A percentile compares a stretch with the other conserved stretches of the same genome.
Conservation (phyloP, 2,797 vertebrate species). For the Prionace glauca region DNA sequence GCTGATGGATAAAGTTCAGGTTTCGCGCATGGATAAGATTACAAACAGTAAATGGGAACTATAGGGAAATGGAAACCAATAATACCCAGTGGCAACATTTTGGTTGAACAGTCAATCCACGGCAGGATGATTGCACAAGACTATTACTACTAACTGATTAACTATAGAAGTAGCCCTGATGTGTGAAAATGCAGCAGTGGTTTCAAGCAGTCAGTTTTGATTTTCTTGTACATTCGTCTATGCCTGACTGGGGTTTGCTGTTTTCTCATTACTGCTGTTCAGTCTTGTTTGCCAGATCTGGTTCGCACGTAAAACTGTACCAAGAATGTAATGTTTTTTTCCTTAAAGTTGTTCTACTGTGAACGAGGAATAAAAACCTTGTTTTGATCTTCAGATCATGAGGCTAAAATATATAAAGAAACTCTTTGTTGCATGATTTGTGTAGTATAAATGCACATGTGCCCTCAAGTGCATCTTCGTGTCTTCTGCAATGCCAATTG, state of each 20-base stretch:
- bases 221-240: not conserved
- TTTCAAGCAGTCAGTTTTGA: not conserved
- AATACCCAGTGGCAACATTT: not conserved
- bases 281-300: not conserved
- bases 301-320: not conserved
- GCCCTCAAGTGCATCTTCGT: not conserved
- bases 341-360: not conserved
- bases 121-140: not conserved
- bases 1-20: not conserved
- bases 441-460: not conserved
- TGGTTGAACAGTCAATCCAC: not conserved
- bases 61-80: not conserved
- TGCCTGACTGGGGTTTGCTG: not conserved
- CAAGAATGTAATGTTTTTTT: not conserved
- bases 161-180: not conserved
- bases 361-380: not conserved
- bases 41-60: not conserved
- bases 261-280: not conserved
- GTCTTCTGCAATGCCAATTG: not conserved
- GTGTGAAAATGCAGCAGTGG: not conserved
- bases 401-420: not conserved
- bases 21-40: not conserved
- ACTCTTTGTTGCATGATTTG: not conserved
- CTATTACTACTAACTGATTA: not conserved
- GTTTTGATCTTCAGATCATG: not conserved